phyloP scores from a whole-genome alignment of 2,797 vertebrate species.

The Amblyraja radiata region DNA sequence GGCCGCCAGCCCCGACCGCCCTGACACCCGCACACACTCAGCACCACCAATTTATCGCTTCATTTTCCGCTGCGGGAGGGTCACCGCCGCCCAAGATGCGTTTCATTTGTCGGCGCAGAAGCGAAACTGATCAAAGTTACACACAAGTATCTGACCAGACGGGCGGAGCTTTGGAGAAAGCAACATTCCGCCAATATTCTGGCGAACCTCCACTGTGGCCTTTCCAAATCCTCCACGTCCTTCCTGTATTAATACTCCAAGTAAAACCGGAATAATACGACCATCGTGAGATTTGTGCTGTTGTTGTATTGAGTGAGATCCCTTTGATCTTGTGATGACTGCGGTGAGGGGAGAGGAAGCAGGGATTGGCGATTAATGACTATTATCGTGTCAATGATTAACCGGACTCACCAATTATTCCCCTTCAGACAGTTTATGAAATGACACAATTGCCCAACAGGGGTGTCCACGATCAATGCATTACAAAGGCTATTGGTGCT shows the following conservation, averaged over 20 bases:
- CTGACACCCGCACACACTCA: slow-evolving; percentile 16
- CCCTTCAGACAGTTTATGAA: neutral
- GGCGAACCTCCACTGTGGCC: too few relatives aligned
- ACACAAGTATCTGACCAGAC: neutral
- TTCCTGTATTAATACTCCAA: too few relatives aligned
- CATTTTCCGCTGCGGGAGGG: slow-evolving; percentile 25
- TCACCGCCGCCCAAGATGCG: neutral
- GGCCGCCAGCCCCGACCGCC: neutral
- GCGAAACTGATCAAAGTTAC: neutral
- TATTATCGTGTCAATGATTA: slow-evolving; percentile 7
- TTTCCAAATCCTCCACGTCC: too few relatives aligned
- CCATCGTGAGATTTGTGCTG: neutral
- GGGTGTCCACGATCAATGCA: neutral
- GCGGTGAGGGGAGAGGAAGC: neutral
- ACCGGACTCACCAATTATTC: neutral
- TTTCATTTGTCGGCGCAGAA: neutral
- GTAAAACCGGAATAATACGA: too few relatives aligned
- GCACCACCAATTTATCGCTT: neutral
- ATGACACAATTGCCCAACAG: neutral
- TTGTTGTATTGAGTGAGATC: neutral
- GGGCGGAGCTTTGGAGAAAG: too few relatives aligned
- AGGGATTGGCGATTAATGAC: slow-evolving; percentile 7
- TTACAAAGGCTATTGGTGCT: neutral
- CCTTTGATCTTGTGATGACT: neutral
- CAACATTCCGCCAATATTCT: too few relatives aligned